phyloP scores from a whole-genome alignment of 2,797 vertebrate species.

The Xyrichtys novacula region DNA sequence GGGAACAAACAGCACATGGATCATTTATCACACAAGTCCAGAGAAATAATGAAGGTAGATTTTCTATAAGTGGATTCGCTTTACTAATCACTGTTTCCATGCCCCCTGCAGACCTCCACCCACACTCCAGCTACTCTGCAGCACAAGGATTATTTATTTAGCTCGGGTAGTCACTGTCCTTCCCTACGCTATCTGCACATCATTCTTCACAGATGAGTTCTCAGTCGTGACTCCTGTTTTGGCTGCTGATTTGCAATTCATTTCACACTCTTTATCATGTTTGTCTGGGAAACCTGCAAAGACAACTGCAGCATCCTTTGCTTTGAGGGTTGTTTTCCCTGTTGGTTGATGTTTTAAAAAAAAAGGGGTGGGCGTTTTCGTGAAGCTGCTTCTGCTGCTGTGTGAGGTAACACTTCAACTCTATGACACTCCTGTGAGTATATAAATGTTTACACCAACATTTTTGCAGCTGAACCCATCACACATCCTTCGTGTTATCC shows the following conservation, averaged over 20 bases:
- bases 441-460: background rate
- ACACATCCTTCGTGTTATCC: too few relatives aligned
- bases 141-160: constrained; percentile 67
- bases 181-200: constrained; percentile 17
- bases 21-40: constrained; percentile 40
- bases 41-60: constrained; percentile 61
- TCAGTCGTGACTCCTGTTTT: constrained; percentile 28
- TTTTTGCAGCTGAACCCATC: background rate
- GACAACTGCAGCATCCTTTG: background rate
- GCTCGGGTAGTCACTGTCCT: constrained; percentile 31
- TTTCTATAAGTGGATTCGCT: constrained; percentile 66
- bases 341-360: constrained; percentile 19
- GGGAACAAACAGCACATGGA: constrained; percentile 11
- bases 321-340: background rate
- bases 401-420: constrained; percentile 22
- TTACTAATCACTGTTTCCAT: constrained; percentile 72
- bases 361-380: constrained; percentile 22
- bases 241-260: constrained; percentile 25
- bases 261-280: background rate
- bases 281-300: constrained; percentile 5
- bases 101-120: constrained; percentile 69
- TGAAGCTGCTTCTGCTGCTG: constrained; percentile 11
- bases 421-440: background rate
- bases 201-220: constrained; percentile 5
- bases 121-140: constrained; percentile 64